Evolutionary conservation across 1,140 invertebrate genomes (phyloP).

Genomic region (Atta cephalotes): DNA sequence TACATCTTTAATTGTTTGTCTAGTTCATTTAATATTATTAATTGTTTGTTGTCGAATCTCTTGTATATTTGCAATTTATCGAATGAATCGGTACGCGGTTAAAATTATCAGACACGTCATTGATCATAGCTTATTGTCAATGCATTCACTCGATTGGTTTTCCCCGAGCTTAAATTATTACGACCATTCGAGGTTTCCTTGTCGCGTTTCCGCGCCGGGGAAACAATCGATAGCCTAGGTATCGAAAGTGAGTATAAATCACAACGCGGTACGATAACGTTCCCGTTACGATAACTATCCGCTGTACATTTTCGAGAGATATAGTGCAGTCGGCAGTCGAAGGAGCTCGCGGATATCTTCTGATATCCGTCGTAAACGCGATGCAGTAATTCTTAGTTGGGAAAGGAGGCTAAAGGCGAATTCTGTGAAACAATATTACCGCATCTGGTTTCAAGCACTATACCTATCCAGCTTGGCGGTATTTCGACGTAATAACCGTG

Average conservation of each 20-base stretch:
- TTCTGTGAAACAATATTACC: constrained; percentile 49
- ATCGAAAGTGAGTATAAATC: constrained; percentile 60
- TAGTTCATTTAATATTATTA: not conserved
- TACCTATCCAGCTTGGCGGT: not conserved
- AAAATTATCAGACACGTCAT: constrained; percentile 9
- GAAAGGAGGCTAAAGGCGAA: constrained; percentile 30
- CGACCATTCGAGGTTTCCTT: constrained; percentile 35
- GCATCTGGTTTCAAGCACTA: constrained; percentile 30
- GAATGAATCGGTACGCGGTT: not conserved
- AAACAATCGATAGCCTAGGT: constrained; percentile 36
- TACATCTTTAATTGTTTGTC: not conserved
- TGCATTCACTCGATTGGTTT: constrained; percentile 11
- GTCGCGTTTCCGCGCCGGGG: constrained; percentile 14
- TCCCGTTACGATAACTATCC: constrained; percentile 38
- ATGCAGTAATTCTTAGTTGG: constrained; percentile 33
- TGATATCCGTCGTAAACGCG: constrained; percentile 48
- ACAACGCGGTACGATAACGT: constrained; percentile 28
- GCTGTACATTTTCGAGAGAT: constrained; percentile 22
- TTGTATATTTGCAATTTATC: not conserved
- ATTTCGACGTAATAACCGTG: constrained; percentile 19
- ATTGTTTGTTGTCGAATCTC: not conserved
- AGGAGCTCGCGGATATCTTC: constrained; percentile 36
- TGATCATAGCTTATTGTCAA: constrained; percentile 45
- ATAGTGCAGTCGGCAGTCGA: constrained; percentile 25
- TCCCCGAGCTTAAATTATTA: constrained; percentile 50